phyloP scores from a whole-genome alignment of 1,140 invertebrate species.

The Drosophila pallidifrons region DNA sequence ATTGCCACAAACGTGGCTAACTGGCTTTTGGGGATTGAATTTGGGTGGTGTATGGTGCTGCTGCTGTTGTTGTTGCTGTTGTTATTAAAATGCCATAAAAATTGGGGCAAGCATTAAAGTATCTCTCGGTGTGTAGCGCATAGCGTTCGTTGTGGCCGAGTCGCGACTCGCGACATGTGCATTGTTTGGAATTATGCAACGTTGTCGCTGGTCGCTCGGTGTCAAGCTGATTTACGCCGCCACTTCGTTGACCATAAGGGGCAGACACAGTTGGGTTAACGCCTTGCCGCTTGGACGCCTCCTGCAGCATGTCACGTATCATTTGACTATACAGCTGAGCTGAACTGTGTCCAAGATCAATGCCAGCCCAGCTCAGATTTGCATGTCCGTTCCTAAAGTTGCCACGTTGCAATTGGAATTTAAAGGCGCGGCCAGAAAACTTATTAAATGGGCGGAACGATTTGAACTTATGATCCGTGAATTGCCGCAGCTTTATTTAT shows the following conservation, averaged over 20 bases:
- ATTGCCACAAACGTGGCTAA: constrained; percentile 60
- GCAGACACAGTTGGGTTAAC: constrained; percentile 28
- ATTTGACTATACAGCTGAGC: constrained; percentile 40
- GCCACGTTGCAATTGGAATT: constrained; percentile 25
- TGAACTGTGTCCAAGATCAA: constrained; percentile 42
- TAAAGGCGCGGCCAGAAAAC: constrained; percentile 14
- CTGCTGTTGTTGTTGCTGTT: constrained; percentile 22
- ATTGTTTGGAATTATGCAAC: constrained; percentile 55
- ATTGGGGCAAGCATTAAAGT: constrained; percentile 67
- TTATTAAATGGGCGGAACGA: constrained; percentile 26
- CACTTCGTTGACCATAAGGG: constrained; percentile 53
- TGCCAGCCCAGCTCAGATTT: constrained; percentile 40
- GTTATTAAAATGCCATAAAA: constrained; percentile 78
- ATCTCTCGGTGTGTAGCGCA: not conserved
- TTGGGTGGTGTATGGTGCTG: constrained; percentile 3
- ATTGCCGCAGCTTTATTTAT: constrained; percentile 42
- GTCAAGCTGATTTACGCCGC: constrained; percentile 72
- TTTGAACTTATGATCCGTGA: constrained; percentile 42
- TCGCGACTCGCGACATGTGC: constrained; percentile 45
- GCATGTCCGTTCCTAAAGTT: constrained; percentile 28
- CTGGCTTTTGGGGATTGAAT: not conserved
- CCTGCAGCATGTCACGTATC: constrained; percentile 40
- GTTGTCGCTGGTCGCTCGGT: constrained; percentile 33
- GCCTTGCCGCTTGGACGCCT: constrained; percentile 65
- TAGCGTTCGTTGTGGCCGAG: not conserved